Conservation (phyloP, 2,888 invertebrate genomes). For the Molanna angustata region DNA sequence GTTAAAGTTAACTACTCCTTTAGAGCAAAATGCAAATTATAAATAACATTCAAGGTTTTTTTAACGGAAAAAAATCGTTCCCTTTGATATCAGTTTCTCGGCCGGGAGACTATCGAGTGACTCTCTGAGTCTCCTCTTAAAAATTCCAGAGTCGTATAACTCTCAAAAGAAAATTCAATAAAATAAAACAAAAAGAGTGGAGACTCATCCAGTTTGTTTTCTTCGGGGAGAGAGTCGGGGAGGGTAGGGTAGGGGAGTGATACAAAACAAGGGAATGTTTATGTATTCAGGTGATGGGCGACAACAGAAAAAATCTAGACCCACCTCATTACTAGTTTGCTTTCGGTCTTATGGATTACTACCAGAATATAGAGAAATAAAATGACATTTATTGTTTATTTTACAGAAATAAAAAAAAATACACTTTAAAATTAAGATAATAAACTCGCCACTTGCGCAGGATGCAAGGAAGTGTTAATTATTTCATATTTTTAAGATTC, state of each 20-base stretch:
- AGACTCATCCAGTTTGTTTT: constrained; percentile 26
- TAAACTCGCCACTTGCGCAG: too few relatives aligned
- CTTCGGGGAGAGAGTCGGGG: constrained; percentile 22
- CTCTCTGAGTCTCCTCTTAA: constrained; percentile 28
- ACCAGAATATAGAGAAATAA: too few relatives aligned
- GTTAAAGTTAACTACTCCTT: too few relatives aligned
- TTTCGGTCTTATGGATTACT: too few relatives aligned
- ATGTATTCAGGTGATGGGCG: constrained; percentile 30
- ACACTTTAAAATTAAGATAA: too few relatives aligned
- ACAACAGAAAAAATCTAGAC: constrained; percentile 26
- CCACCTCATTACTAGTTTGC: constrained; percentile 31
- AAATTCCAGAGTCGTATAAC: constrained; percentile 32
- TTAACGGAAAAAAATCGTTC: background rate
- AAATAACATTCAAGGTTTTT: too few relatives aligned
- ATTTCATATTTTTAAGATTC: too few relatives aligned
- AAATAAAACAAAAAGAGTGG: constrained; percentile 22
- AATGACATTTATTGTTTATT: too few relatives aligned
- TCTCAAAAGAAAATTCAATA: constrained; percentile 34
- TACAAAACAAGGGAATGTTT: constrained; percentile 28
- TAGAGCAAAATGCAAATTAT: too few relatives aligned
- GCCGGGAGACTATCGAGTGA: constrained; percentile 13
- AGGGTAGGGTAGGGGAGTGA: constrained; percentile 19
- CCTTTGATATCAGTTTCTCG: background rate
- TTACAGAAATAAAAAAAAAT: too few relatives aligned
- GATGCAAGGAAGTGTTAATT: too few relatives aligned